Evolutionary conservation across 2,888 invertebrate genomes (phyloP).

Genomic region (Deilephila porcellus): DNA sequence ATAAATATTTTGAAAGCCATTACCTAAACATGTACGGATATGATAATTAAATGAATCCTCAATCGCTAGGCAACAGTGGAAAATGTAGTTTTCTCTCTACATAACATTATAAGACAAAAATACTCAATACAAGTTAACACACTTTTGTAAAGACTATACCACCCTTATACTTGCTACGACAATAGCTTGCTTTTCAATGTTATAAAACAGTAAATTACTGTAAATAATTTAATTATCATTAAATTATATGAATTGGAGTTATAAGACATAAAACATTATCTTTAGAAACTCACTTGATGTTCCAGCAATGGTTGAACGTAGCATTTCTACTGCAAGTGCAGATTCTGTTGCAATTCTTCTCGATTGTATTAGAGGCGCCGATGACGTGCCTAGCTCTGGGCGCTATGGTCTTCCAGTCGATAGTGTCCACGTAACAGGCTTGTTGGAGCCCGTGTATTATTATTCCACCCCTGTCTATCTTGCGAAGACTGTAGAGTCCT

Average conservation of each 20-base stretch:
- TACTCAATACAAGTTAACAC: neutral
- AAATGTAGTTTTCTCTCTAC: no score
- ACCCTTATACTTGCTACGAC: no score
- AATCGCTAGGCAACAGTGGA: no score
- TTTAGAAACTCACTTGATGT: constrained; percentile 56
- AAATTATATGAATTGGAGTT: no score
- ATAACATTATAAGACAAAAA: neutral
- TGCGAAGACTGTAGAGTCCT: constrained; percentile 88
- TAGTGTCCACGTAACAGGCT: constrained; percentile 89
- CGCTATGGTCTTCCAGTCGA: constrained; percentile 70
- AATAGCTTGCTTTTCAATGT: no score
- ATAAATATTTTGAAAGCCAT: no score
- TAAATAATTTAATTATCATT: no score
- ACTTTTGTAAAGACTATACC: no score
- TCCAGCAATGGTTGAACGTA: constrained; percentile 72
- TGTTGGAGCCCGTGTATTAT: constrained; percentile 90
- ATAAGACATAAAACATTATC: no score
- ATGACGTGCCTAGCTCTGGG: constrained; percentile 67
- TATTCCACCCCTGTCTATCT: constrained; percentile 92
- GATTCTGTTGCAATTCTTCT: constrained; percentile 52
- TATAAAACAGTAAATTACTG: no score
- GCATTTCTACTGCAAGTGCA: constrained; percentile 61
- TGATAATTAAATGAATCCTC: no score
- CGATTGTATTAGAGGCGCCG: constrained; percentile 47
- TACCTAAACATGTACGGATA: no score